Conservation (phyloP, 2,113 vertebrate species). For the Azemiops feae region DNA sequence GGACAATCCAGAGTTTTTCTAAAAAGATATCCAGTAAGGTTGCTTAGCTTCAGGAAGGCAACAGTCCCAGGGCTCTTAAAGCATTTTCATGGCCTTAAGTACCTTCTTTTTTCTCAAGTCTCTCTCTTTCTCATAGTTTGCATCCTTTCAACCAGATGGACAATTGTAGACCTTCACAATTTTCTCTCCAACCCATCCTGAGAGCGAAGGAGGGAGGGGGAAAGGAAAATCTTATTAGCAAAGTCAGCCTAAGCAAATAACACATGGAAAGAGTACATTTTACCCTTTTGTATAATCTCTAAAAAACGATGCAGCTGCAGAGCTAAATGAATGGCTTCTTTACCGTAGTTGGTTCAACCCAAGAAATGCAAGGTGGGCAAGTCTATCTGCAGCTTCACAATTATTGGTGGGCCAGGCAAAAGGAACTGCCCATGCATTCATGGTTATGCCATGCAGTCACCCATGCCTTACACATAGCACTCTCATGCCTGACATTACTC, state of each 20-base stretch:
- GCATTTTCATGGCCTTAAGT: background rate
- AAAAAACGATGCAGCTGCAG: background rate
- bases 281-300: background rate
- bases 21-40: background rate
- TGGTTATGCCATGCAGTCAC: background rate
- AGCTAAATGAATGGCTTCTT: background rate
- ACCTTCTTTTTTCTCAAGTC: background rate
- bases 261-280: background rate
- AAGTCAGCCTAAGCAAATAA: background rate
- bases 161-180: slow-evolving; percentile 6
- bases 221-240: background rate
- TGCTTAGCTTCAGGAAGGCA: background rate
- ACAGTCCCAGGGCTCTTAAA: background rate
- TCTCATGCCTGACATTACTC: background rate
- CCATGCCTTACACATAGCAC: background rate
- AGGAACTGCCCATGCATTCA: background rate
- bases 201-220: background rate
- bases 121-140: background rate
- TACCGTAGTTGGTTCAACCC: background rate
- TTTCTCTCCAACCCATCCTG: slow-evolving; percentile 23
- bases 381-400: background rate
- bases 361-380: background rate
- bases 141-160: slow-evolving; percentile 17
- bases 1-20: too few relatives aligned
- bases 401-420: background rate